Evolutionary conservation across 1,140 invertebrate species (phyloP), one percentile per base, ranked within the genome.

Genomic region (Panagrolaimus sp.): DNA sequence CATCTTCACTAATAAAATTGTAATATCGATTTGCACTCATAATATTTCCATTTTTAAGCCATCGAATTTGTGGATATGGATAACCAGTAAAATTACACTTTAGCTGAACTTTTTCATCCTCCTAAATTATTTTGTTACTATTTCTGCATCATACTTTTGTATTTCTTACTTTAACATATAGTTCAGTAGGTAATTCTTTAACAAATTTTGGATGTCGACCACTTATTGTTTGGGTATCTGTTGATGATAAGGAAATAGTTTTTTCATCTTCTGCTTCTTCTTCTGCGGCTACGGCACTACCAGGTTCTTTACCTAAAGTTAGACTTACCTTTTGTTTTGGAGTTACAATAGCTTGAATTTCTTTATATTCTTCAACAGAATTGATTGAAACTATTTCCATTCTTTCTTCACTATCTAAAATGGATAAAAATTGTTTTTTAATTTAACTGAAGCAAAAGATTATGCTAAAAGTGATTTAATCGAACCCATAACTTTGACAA

Each of bases 1-100:
- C 77, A 63, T 79, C 77, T 67, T 79, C 77, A 48, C 73, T 80
- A 11, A 79, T 61, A 23, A 80, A 69, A 13, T 68, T 67, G 67
- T 75, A 80, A 72, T 44, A 78, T 74, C 66, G 23, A 63, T 72
- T 72, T 7, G 47, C 65, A 38, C 48, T 45, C 11, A 78, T 73
- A n/a, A 46, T 48, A 64, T 79, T 69, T 51, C 77, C 77, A 61
- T 78, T 74, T 7, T 79, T 74, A 63, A 48, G 66, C 77, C 77
- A 78, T n/a, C 63, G 46, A 20, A 78, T 53, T 48, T 71, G 64
- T 8, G 77, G 77, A n/a, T 64, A 67, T 11, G 77, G 77, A 44
- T 66, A 64, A 11, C 77, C 77, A 8, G 66, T 74, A 14, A 78
- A 69, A 9, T 77, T 63, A 51, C 77, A 78, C 44, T 77, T 77